These are phyloP conservation scores for Andrena flavipes DNA, from an alignment of 2,888 invertebrate genomes.

Conservation along the genomic window DNA sequence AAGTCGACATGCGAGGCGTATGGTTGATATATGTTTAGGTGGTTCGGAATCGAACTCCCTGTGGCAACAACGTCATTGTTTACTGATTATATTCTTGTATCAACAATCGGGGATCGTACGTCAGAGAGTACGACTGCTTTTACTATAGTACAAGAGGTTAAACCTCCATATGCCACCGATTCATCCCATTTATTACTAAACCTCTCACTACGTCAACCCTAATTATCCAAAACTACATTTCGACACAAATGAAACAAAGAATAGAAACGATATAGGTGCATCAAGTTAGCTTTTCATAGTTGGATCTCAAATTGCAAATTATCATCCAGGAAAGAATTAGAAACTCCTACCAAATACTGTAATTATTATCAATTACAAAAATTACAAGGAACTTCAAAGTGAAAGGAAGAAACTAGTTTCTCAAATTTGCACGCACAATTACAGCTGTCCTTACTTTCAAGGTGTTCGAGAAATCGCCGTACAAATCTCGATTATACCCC, in stretches of 20 bases:
- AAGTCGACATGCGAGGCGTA: slow-evolving; percentile 50
- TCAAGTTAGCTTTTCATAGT: too few species aligned
- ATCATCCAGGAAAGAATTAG: too few species aligned
- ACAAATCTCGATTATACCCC: slow-evolving; percentile 1
- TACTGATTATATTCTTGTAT: slow-evolving; percentile 52
- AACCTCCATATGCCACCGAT: neutral
- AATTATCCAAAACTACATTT: too few species aligned
- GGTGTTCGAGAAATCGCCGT: neutral
- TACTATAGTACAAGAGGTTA: slow-evolving; percentile 7
- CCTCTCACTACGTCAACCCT: neutral
- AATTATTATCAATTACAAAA: too few species aligned
- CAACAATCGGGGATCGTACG: slow-evolving; percentile 32
- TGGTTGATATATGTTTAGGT: slow-evolving; percentile 60
- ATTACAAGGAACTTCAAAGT: too few species aligned
- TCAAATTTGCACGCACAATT: too few species aligned
- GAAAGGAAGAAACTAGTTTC: too few species aligned
- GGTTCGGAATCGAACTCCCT: slow-evolving; percentile 45
- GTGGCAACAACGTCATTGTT: slow-evolving; percentile 48
- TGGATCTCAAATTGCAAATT: too few species aligned
- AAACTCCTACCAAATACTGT: too few species aligned
- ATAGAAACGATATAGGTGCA: too few species aligned
- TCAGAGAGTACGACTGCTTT: slow-evolving; percentile 1
- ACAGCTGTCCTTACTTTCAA: too few species aligned
- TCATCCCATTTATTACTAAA: neutral
- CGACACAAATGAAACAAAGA: too few species aligned